Base-by-base conservation (phyloP, 1,140 invertebrate species). In the Cyclina sinensis region DNA sequence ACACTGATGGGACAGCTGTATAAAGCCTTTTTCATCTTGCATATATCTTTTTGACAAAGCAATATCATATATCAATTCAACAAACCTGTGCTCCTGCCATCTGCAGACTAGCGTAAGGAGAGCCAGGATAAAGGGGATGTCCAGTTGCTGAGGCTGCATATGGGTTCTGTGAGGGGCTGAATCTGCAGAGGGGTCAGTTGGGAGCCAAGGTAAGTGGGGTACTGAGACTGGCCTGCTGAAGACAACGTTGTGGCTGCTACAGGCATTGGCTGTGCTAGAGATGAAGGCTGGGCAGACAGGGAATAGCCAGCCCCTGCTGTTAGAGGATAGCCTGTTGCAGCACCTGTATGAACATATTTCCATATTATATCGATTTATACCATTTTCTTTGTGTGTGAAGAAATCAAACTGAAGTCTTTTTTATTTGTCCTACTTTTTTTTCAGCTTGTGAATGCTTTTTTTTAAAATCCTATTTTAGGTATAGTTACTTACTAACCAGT, bases 141-240 rank as follows among this genome's bases (percentile, higher is more conserved):
- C 85, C 85, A 48, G 81, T 65, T 12, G 79, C 79, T 14, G 79
- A 62, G 62, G 81, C 46, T 46, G 85, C 85, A 37, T 87, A 87
- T 12, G 85, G 85, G 39, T 59, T 87, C 59, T 87, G 85, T 76
- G 83, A 86, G 37, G 37, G 85, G 73, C 11, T 39, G 57, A n/a
- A 87, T 87, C 76, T 87, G 85, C 18, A 87, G 48, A 21, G 85
- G 85, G 18, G 70, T 78, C 11, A 87, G 35, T 76, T 87, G 85
- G 12, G 85, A 87, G 7, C 62, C 39, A 21, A 87, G 62, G 39
- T 87, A 87, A 30, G 85, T 87, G 16, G 85, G 85, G 59, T 87
- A 87, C 43, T 43, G 54, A 24, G 51, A 48, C n/a, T 59, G 73
- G 0, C 37, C 54, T 7, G 78, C 51, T 30, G 54, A 65, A 9